Conservation (phyloP, 2,113 vertebrate species). For the Lepisosteus oculatus region DNA sequence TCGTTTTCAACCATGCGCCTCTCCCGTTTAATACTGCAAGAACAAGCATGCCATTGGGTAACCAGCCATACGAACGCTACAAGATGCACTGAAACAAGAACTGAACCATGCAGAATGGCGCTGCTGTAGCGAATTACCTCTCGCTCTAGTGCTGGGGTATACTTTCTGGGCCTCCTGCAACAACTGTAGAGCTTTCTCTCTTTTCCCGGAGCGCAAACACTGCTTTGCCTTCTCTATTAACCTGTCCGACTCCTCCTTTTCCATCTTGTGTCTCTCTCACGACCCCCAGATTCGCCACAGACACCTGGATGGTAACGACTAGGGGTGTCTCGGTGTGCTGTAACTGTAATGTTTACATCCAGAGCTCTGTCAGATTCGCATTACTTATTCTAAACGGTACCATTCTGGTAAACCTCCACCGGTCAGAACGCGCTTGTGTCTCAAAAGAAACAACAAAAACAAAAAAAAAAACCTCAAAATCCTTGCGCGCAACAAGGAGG, state of each 20-base stretch:
- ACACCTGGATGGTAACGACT: not conserved
- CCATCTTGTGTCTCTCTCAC: constrained; percentile 39
- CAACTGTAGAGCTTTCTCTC: constrained; percentile 64
- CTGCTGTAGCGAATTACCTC: constrained; percentile 54
- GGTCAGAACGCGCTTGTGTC: not conserved
- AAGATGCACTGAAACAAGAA: constrained; percentile 47
- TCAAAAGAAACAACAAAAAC: not conserved
- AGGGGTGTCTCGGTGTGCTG: not conserved
- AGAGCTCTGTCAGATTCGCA: not conserved
- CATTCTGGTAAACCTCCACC: not conserved
- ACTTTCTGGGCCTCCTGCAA: constrained; percentile 67
- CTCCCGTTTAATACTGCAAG: not conserved
- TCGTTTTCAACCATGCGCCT: not conserved
- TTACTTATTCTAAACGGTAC: not conserved
- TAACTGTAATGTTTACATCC: constrained; percentile 4
- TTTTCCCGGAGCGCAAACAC: constrained; percentile 67
- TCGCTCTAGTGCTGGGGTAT: constrained; percentile 66
- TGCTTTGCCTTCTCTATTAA: constrained; percentile 71
- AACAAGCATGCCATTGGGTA: constrained; percentile 22
- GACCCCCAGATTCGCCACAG: not conserved
- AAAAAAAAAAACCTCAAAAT: not conserved
- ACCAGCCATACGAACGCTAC: constrained; percentile 31
- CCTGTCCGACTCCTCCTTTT: constrained; percentile 65
- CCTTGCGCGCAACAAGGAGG: constrained; percentile 3
- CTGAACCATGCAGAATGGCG: constrained; percentile 22